Evolutionary conservation across 1,140 invertebrate genomes (phyloP).

Genomic region (Trinorchestia longiramus): DNA sequence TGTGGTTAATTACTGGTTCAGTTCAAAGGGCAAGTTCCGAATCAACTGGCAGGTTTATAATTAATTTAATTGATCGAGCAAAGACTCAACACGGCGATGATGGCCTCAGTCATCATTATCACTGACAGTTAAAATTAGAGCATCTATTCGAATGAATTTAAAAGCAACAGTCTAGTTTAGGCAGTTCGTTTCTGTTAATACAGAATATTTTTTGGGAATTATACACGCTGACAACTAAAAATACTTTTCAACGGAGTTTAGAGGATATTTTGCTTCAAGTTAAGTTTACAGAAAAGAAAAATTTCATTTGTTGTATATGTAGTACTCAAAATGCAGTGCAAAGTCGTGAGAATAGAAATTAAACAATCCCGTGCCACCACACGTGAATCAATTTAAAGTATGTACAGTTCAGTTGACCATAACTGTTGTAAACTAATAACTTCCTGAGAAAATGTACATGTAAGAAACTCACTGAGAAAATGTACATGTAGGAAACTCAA

Average conservation of each 20-base stretch:
- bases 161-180: background rate
- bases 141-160: background rate
- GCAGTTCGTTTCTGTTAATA: background rate
- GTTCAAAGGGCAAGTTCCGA: background rate
- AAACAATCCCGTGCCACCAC: too few relatives aligned
- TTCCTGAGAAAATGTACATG: too few relatives aligned
- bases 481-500: too few relatives aligned
- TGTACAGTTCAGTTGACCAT: too few relatives aligned
- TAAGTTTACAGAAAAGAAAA: background rate
- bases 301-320: too few relatives aligned
- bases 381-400: too few relatives aligned
- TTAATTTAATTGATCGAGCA: background rate
- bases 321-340: too few relatives aligned
- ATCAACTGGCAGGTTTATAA: background rate
- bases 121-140: background rate
- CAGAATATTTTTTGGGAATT: background rate
- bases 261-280: background rate
- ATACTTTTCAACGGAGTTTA: background rate
- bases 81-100: background rate
- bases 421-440: too few relatives aligned
- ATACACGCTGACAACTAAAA: background rate
- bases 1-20: background rate
- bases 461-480: too few relatives aligned
- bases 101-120: background rate
- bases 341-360: too few relatives aligned